phyloP scores from a whole-genome alignment of 2,888 invertebrate species.

The Polydrusus tereticollis region DNA sequence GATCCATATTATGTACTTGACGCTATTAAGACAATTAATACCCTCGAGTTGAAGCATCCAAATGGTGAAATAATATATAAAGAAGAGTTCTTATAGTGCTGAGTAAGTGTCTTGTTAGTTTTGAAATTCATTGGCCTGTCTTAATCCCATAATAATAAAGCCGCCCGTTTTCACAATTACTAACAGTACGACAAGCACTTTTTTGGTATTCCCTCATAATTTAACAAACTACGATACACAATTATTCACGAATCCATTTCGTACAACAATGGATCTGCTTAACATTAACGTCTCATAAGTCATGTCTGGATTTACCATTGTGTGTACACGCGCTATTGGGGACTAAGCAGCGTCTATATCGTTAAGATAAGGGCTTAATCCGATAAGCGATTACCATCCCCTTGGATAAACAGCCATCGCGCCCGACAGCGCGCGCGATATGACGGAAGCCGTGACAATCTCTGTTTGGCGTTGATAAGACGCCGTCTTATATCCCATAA shows the following conservation, averaged over 20 bases:
- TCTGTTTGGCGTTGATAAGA: slow-evolving; percentile 67
- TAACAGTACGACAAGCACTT: too few species aligned
- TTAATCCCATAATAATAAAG: too few species aligned
- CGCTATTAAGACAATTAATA: too few species aligned
- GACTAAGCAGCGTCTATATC: slow-evolving; percentile 65
- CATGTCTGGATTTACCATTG: slow-evolving; percentile 36
- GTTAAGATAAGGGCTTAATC: slow-evolving; percentile 68
- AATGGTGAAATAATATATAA: too few species aligned
- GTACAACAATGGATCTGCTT: slow-evolving; percentile 3
- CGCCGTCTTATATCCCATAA: slow-evolving; percentile 51
- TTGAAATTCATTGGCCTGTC: too few species aligned
- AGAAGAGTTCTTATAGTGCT: too few species aligned
- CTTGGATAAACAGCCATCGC: slow-evolving; percentile 65
- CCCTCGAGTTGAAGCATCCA: too few species aligned
- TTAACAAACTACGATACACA: too few species aligned
- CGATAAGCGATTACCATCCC: slow-evolving; percentile 68
- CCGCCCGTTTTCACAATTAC: too few species aligned
- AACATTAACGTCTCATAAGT: slow-evolving; percentile 39
- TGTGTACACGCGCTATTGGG: slow-evolving; percentile 60
- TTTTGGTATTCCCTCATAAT: too few species aligned
- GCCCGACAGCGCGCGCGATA: slow-evolving; percentile 60
- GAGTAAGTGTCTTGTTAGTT: too few species aligned
- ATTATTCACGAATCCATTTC: background rate
- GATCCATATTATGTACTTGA: too few species aligned
- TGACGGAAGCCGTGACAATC: slow-evolving; percentile 67